Evolutionary conservation across 2,888 invertebrate genomes (phyloP).

Genomic region (Argyra leucocephala): DNA sequence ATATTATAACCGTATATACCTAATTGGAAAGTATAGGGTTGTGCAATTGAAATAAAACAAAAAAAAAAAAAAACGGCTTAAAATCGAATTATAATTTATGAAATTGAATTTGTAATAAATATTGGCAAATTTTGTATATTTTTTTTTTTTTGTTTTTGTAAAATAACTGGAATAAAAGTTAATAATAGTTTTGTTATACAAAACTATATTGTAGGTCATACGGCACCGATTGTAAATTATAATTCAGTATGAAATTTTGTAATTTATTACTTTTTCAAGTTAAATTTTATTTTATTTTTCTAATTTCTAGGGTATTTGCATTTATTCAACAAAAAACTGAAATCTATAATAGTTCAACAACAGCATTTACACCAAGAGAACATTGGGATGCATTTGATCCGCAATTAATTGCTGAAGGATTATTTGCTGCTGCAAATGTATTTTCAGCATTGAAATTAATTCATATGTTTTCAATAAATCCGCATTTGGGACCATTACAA

Average conservation of each 20-base stretch:
- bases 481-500: constrained; percentile 84
- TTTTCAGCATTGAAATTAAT: constrained; percentile 86
- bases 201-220: neutral
- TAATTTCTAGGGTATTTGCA: constrained; percentile 55
- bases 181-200: no score
- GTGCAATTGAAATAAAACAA: no score
- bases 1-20: neutral
- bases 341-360: constrained; percentile 56
- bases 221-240: constrained; percentile 2
- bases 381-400: constrained; percentile 90
- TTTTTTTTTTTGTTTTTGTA: no score
- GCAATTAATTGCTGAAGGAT: constrained; percentile 81
- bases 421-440: constrained; percentile 91
- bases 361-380: constrained; percentile 68
- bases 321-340: constrained; percentile 66
- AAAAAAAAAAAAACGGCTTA: no score
- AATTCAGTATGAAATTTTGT: neutral
- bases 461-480: constrained; percentile 86
- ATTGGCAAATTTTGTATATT: neutral
- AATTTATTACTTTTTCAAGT: neutral
- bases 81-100: no score
- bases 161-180: no score
- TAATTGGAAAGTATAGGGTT: no score
- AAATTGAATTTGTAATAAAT: no score
- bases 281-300: neutral